Evolutionary conservation across 2,888 invertebrate genomes (phyloP).

Genomic region (Drosophila dives): DNA sequence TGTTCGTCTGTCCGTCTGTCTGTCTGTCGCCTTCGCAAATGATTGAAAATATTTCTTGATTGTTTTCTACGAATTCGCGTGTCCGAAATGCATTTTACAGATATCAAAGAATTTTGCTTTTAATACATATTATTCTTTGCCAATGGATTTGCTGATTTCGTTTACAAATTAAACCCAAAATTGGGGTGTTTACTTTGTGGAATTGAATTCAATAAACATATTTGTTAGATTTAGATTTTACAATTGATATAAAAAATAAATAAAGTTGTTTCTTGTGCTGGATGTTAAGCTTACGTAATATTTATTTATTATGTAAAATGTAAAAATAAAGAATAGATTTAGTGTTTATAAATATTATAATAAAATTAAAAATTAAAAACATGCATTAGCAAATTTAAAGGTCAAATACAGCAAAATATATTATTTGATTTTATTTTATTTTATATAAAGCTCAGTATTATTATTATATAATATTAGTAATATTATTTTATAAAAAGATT

Average conservation of each 20-base stretch:
- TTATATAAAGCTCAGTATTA: not conserved
- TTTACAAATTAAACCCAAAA: conserved; percentile 3
- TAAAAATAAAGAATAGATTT: rapidly evolving
- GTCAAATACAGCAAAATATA: not conserved
- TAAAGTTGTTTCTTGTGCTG: not conserved
- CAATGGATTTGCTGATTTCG: conserved; percentile 15
- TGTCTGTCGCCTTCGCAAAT: conserved; percentile 39
- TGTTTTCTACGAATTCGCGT: conserved; percentile 64
- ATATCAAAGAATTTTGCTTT: conserved; percentile 51
- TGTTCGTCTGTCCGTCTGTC: conserved; percentile 34
- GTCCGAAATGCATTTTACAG: conserved; percentile 63
- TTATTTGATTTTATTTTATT: not conserved
- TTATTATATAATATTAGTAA: not conserved
- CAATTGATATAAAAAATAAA: not conserved
- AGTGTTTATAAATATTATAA: not conserved
- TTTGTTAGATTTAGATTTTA: not conserved
- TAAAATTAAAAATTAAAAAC: not conserved
- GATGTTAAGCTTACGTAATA: not conserved
- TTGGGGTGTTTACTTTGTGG: conserved; percentile 4
- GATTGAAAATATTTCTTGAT: conserved; percentile 79
- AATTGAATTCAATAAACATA: not conserved
- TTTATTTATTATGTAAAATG: not conserved
- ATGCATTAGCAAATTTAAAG: not conserved
- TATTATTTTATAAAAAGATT: not conserved
- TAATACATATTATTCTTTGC: conserved; percentile 20